Percentiles rank a stretch among this genome's conserved stretches.
Evolutionary conservation across 2,113 vertebrate genomes (phyloP).

Genomic region (Microcebus tavaratra): DNA sequence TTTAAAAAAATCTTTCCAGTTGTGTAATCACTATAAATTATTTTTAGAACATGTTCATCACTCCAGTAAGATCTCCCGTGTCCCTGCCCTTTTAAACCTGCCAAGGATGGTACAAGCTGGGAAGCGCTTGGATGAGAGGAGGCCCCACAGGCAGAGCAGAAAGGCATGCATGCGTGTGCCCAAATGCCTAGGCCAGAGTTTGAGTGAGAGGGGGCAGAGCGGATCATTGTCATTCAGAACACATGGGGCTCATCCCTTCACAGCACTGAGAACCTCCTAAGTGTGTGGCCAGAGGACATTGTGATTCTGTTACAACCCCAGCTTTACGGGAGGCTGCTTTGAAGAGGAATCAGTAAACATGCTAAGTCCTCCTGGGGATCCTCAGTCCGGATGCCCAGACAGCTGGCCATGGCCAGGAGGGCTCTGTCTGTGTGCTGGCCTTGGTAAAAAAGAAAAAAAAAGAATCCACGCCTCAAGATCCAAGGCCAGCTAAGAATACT

Average conservation of each 20-base stretch:
- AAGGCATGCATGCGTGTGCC: background rate
- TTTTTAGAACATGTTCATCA: background rate
- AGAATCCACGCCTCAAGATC: background rate
- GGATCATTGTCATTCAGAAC: background rate
- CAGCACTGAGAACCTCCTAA: background rate
- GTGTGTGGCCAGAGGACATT: background rate
- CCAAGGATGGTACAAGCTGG: background rate
- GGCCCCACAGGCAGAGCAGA: fast-evolving
- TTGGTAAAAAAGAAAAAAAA: background rate
- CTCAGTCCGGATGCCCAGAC: background rate
- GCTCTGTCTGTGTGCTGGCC: background rate
- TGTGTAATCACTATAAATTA: background rate
- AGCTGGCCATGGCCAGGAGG: background rate
- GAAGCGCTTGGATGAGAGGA: background rate
- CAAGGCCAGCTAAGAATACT: background rate
- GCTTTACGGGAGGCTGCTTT: background rate
- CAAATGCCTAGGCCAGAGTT: background rate
- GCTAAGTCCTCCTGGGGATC: background rate
- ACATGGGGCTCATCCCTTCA: background rate
- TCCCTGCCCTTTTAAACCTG: background rate
- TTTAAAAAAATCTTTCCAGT: background rate
- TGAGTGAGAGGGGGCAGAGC: fast-evolving
- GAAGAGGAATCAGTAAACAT: background rate
- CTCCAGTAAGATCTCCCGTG: background rate
- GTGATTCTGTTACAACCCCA: background rate